Percentiles rank a stretch among this genome's conserved stretches.
Evolutionary conservation across 2,797 vertebrate genomes (phyloP).

Genomic region (Masticophis lateralis): DNA sequence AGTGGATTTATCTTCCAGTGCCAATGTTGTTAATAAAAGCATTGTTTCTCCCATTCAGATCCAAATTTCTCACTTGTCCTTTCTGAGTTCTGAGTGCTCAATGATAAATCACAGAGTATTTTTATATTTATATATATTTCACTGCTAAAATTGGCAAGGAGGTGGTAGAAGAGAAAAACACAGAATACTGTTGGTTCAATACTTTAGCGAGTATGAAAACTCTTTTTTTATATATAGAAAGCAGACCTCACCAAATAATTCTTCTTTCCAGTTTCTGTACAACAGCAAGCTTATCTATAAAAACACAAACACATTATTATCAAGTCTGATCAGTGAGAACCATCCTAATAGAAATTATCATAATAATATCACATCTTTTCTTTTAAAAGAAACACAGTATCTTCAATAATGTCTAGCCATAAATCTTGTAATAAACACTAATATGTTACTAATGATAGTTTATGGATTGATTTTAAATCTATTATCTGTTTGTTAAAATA

Average conservation of each 20-base stretch:
- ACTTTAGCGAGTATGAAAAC: background rate
- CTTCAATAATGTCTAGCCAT: background rate
- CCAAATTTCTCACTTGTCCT: background rate
- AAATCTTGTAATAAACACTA: background rate
- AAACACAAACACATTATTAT: background rate
- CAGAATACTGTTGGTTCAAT: background rate
- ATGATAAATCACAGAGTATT: background rate
- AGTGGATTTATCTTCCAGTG: background rate
- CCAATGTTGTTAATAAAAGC: background rate
- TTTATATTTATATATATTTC: background rate
- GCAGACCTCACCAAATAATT: background rate
- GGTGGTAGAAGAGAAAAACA: background rate
- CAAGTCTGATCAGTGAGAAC: background rate
- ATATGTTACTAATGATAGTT: background rate
- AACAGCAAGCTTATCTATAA: background rate
- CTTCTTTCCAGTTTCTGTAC: background rate
- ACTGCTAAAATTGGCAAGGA: background rate
- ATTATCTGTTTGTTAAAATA: background rate
- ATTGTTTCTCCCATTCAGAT: background rate
- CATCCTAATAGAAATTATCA: background rate
- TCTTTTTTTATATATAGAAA: background rate
- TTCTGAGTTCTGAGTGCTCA: background rate
- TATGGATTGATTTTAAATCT: background rate
- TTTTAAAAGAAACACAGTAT: background rate
- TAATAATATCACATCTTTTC: background rate